A percentile compares a stretch with the other conserved stretches of the same genome.
These are phyloP conservation scores for Alethe diademata DNA, from an alignment of 2,113 vertebrate genomes.

Conservation along the genomic window DNA sequence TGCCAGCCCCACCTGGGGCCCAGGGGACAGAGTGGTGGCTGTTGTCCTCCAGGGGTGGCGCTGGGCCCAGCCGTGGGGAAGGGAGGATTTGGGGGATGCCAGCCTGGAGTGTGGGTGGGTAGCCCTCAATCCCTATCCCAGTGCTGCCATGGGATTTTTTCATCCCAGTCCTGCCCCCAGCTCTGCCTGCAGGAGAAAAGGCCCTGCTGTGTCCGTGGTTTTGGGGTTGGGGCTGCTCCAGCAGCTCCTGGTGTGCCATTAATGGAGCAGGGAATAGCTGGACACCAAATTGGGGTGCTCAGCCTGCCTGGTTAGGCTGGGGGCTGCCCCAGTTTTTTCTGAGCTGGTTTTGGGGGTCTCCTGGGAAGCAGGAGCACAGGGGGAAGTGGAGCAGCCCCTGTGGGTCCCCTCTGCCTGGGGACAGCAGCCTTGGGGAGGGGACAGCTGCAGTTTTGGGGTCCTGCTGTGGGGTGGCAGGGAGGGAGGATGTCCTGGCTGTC, in stretches of 20 bases:
- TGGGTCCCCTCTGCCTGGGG: neutral
- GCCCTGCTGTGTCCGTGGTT: fast-evolving
- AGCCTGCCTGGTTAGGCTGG: neutral
- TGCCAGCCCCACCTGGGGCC: neutral
- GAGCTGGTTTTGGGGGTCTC: neutral
- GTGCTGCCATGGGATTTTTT: neutral
- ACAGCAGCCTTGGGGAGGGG: neutral
- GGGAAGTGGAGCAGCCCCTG: neutral
- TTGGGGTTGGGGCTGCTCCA: fast-evolving
- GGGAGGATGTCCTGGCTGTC: neutral
- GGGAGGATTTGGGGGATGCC: fast-evolving
- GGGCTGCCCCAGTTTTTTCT: neutral
- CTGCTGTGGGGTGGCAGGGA: neutral
- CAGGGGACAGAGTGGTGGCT: fast-evolving
- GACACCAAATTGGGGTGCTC: neutral
- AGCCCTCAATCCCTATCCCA: neutral
- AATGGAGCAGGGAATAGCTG: fast-evolving
- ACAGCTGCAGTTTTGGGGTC: fast-evolving
- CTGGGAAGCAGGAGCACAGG: neutral
- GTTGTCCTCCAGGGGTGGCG: neutral
- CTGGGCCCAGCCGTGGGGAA: neutral
- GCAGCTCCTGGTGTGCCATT: fast-evolving
- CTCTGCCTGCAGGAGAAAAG: neutral
- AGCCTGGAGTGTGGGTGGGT: fast-evolving
- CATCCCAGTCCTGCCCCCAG: neutral